A percentile compares a stretch with the other conserved stretches of the same genome.
Conservation (phyloP, 92 coral and sea anemone species). For the Muricea muricata region DNA sequence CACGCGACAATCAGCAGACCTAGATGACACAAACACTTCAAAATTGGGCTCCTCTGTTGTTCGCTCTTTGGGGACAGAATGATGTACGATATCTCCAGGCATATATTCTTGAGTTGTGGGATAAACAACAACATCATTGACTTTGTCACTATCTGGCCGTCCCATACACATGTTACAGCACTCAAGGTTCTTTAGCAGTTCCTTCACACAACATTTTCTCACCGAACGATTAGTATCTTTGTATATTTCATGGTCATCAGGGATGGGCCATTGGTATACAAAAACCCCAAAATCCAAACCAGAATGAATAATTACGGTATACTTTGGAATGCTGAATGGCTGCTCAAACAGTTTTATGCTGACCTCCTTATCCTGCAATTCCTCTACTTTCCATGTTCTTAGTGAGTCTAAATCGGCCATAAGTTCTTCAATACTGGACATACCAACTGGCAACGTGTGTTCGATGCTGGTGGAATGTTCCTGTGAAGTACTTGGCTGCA, state of each 20-base stretch:
- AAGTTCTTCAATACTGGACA: no score
- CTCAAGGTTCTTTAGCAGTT: background rate
- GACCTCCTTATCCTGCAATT: background rate
- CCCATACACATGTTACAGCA: background rate
- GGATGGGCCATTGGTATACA: no score
- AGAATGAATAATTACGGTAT: background rate
- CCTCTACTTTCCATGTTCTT: background rate
- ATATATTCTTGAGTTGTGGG: background rate
- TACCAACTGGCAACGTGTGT: no score
- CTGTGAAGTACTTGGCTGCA: no score
- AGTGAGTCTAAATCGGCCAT: background rate
- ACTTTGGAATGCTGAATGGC: background rate
- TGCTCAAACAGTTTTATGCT: background rate
- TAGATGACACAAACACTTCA: background rate
- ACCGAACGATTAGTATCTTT: background rate
- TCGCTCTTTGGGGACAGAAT: background rate
- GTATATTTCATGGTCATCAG: background rate
- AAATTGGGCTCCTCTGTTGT: background rate
- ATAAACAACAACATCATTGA: background rate
- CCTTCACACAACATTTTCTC: background rate
- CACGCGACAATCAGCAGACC: background rate
- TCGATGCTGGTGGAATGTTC: background rate
- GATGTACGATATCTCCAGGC: background rate
- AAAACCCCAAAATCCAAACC: background rate
- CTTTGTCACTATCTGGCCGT: background rate